Evolutionary conservation across 2,113 vertebrate genomes (phyloP), one percentile per base, ranked within the genome.

Genomic region (Trichomycterus rosablanca): DNA sequence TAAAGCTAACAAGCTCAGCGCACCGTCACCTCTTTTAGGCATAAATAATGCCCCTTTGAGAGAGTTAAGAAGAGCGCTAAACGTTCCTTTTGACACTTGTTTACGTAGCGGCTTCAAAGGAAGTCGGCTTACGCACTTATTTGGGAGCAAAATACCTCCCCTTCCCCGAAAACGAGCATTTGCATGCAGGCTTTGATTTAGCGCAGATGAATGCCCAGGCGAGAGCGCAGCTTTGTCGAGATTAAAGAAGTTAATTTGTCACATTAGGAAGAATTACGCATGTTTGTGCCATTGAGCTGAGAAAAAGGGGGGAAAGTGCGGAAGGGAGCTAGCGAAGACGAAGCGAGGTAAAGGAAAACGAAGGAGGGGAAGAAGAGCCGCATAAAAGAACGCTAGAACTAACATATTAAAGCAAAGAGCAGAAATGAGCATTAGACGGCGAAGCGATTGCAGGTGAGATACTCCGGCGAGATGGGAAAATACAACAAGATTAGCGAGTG

Each of bases 101-200:
- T 89, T 88, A 87, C 76, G 35, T 9, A 60, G 61, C 46, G 34
- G 77, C 78, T 84, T 85, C 77, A 86, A 86, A 85, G 80, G 73
- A 74, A 74, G 67, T 63, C 69, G 14, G 74, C 78, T 85, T 83
- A 83, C 50, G 68, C 70, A 67, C 76, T 80, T 80, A 80, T 80
- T 73, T 74, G 65, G 77, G 80, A 80, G 75, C 78, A 76, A 76
- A 72, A 69, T 70, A 79, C 32, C 23, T 12, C 1, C 66, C 44
- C 63, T 70, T 66, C 66, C 43, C 59, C 67, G 72, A 74, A 77
- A 78, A 74, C 23, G 50, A 30, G 20, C 45, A 86, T 87, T 85
- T 84, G 79, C 84, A 85, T 87, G 85, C 85, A 88, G 79, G 78
- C 81, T 84, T 84, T 84, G 79, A 87, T 87, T 87, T 80, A 72